Percentiles rank a stretch among this genome's conserved stretches.
Conservation (phyloP, 1,140 invertebrate species). For the Drosophila grimshawi region DNA sequence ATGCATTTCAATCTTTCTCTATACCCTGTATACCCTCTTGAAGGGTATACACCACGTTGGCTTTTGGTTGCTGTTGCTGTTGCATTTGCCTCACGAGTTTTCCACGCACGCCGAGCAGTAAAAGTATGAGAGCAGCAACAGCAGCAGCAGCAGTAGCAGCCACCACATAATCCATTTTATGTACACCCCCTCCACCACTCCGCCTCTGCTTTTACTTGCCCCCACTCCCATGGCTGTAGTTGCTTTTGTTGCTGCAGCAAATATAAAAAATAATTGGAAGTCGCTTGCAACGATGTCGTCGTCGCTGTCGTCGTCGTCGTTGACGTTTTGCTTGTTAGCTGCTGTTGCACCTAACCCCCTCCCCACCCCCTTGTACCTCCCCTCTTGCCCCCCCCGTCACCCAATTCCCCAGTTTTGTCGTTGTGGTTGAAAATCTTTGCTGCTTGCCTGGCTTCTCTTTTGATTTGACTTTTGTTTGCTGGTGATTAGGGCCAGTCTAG, state of each 20-base stretch:
- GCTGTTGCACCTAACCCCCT: conserved; percentile 27
- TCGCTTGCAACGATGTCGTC: conserved; percentile 73
- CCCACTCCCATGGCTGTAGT: conserved; percentile 20
- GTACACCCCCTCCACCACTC: neutral
- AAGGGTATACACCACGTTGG: no score
- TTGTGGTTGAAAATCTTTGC: conserved; percentile 65
- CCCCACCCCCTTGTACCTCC: neutral
- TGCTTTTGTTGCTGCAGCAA: conserved; percentile 76
- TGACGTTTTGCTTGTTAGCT: conserved; percentile 79
- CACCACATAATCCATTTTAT: conserved; percentile 80
- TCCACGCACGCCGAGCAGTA: conserved; percentile 38
- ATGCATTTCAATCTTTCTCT: no score
- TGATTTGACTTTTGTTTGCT: conserved; percentile 82
- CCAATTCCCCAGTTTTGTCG: conserved; percentile 7
- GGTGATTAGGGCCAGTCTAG: conserved; percentile 64
- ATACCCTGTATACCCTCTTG: no score
- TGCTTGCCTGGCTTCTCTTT: conserved; percentile 64
- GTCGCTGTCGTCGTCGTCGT: conserved; percentile 55
- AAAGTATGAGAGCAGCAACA: conserved; percentile 30
- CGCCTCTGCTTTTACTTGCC: neutral
- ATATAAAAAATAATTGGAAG: conserved; percentile 82
- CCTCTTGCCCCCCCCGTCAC: neutral
- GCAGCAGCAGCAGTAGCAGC: conserved; percentile 41
- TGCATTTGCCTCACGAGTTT: conserved; percentile 9
- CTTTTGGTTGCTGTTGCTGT: conserved; percentile 1